These are phyloP conservation scores for Mythimna pallens DNA, from an alignment of 2,888 invertebrate genomes.

Conservation along the genomic window DNA sequence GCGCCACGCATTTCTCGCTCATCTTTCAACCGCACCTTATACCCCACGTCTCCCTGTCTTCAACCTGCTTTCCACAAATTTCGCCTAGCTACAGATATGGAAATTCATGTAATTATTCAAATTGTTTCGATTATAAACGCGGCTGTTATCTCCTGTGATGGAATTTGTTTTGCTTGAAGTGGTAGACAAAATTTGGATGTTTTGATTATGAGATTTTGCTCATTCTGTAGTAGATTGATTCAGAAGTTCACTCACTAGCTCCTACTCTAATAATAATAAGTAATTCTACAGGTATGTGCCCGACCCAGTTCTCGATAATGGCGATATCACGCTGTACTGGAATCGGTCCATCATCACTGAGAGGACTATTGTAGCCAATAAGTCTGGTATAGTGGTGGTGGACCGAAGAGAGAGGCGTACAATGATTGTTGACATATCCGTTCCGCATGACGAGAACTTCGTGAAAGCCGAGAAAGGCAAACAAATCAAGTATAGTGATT, in stretches of 20 bases:
- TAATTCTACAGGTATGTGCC: too few species aligned
- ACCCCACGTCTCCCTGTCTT: slow-evolving; percentile 57
- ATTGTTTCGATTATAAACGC: slow-evolving; percentile 69
- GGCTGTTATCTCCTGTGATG: slow-evolving; percentile 37
- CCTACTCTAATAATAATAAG: not conserved
- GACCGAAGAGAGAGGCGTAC: too few species aligned
- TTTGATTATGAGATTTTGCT: slow-evolving; percentile 8
- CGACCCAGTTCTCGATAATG: too few species aligned
- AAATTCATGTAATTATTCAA: slow-evolving; percentile 79
- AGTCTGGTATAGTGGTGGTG: too few species aligned
- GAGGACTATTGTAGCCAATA: too few species aligned
- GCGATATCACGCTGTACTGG: too few species aligned
- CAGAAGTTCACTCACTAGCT: not conserved
- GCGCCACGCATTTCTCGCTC: slow-evolving; percentile 1
- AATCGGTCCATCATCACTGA: too few species aligned
- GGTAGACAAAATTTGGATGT: slow-evolving; percentile 2
- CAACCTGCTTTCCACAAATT: slow-evolving; percentile 67
- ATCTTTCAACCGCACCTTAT: slow-evolving; percentile 33
- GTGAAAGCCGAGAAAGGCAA: too few species aligned
- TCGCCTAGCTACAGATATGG: slow-evolving; percentile 67
- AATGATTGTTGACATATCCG: too few species aligned
- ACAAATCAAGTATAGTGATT: too few species aligned
- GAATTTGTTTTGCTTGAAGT: slow-evolving; percentile 48
- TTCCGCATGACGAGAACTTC: too few species aligned
- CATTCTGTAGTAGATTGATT: not conserved